Evolutionary conservation across 2,113 vertebrate genomes (phyloP).

Genomic region (Grammomys surdaster): DNA sequence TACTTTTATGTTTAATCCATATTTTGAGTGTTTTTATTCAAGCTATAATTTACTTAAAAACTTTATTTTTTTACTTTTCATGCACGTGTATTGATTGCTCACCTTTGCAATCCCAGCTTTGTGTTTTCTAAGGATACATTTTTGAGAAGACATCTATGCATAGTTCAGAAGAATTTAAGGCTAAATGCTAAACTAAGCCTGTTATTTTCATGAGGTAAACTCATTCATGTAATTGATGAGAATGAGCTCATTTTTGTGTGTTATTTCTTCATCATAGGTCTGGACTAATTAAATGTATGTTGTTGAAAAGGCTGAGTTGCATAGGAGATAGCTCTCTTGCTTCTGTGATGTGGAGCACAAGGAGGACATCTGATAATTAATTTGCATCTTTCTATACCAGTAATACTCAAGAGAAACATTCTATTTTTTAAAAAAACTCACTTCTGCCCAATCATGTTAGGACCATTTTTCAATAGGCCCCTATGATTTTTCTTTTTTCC

Average conservation of each 20-base stretch:
- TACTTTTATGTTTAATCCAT: not conserved
- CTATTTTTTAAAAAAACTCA: not conserved
- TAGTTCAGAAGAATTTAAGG: not conserved
- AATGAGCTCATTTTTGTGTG: not conserved
- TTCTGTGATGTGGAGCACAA: not conserved
- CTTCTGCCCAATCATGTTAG: rapidly evolving
- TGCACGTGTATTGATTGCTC: not conserved
- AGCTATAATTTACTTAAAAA: not conserved
- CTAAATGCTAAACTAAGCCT: not conserved
- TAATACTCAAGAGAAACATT: not conserved
- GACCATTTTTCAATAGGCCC: not conserved
- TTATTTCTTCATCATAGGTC: not conserved
- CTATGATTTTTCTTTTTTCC: not conserved
- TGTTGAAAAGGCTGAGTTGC: not conserved
- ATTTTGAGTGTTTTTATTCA: not conserved
- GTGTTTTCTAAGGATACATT: not conserved
- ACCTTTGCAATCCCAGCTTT: not conserved
- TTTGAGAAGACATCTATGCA: not conserved
- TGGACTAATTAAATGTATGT: not conserved
- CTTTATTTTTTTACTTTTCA: not conserved
- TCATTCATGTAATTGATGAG: not conserved
- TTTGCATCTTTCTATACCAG: too few species aligned
- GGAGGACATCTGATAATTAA: not conserved
- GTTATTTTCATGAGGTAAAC: not conserved
- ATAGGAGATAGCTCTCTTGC: not conserved